Evolutionary conservation across 2,797 vertebrate species (phyloP).

Genomic region (Gymnoscopelus microlampas): DNA sequence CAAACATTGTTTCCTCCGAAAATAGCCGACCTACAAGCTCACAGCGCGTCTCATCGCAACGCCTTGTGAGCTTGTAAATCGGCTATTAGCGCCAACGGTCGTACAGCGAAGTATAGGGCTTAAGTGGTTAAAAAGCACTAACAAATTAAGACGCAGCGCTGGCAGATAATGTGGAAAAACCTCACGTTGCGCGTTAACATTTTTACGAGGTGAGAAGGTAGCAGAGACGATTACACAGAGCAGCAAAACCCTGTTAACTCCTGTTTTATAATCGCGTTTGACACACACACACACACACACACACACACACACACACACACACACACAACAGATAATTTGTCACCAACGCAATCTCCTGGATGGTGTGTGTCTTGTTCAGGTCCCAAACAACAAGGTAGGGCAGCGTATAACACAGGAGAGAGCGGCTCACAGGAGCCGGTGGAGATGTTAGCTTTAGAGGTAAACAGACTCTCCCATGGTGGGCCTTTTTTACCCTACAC

Average conservation of each 20-base stretch:
- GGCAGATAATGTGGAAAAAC: constrained; percentile 21
- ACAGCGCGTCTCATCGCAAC: too few relatives aligned
- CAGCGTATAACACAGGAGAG: constrained; percentile 41
- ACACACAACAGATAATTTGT: too few relatives aligned
- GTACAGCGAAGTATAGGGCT: too few relatives aligned
- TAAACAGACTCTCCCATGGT: constrained; percentile 79
- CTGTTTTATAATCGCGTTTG: constrained; percentile 9
- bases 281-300: not conserved
- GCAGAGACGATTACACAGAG: constrained; percentile 12
- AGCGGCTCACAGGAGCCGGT: constrained; percentile 56
- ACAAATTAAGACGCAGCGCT: not conserved
- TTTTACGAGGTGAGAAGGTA: constrained; percentile 54
- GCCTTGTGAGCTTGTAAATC: too few relatives aligned
- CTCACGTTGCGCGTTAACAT: constrained; percentile 13
- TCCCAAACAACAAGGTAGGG: constrained; percentile 7
- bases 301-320: too few relatives aligned
- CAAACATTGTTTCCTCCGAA: not conserved
- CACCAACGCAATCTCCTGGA: too few relatives aligned
- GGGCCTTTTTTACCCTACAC: constrained; percentile 73
- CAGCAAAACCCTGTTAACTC: constrained; percentile 5
- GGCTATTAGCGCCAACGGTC: too few relatives aligned
- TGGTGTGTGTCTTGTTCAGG: constrained; percentile 19
- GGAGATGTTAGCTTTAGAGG: constrained; percentile 74
- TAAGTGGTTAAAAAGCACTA: not conserved
- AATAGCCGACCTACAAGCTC: too few relatives aligned